Base-by-base conservation (phyloP, 1,140 invertebrate species). In the Trigoniulus corallinus region DNA sequence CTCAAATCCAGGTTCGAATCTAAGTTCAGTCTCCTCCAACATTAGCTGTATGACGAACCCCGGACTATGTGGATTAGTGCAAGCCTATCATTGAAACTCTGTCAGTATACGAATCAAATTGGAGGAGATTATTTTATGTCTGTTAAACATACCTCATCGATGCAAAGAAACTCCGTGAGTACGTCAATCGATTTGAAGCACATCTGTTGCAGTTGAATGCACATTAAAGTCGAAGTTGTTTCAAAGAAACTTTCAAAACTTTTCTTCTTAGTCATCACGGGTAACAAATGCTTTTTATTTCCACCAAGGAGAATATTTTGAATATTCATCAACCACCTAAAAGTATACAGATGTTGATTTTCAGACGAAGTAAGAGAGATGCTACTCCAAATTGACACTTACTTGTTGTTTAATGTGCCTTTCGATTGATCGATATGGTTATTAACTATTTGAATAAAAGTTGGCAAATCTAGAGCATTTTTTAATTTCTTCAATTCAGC, bases 161-260 rank as follows among this genome's bases (percentile, higher is more conserved):
- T 79, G 43, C 76, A 69, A 15, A 92, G 72, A 56, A 83, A 84
- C 50, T 84, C 67, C 2, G 80, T 78, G 59, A 78, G 92, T 52
- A 87, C 81, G 43, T 75, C 67, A 50, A 91, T 74, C 12, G 86
- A 89, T 56, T 80, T 75, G n/a, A 88, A 65, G 54, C 81, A 83
- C 25, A 91, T 64, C 24, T 74, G 74, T 64, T 88, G 83, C 22
- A 93, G 65, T 58, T 89, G 82, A 55, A 79, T 78, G 3, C 84
- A 84, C 88, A 93, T 92, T 20, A 92, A 69, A 18, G 79, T 79
- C 3, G 82, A 80, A 1, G 89, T 74, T 58, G 83, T 86, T 60
- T 88, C 82, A 60, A 83, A 91, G 68, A 91, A 88, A 47, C 76
- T 73, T 59, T 75, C 75, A 58, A 83, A 74, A 59, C 76, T 72